Evolutionary conservation across 1,140 invertebrate species (phyloP), one percentile per base, ranked within the genome.

Genomic region (Himalopsyche phryganea): DNA sequence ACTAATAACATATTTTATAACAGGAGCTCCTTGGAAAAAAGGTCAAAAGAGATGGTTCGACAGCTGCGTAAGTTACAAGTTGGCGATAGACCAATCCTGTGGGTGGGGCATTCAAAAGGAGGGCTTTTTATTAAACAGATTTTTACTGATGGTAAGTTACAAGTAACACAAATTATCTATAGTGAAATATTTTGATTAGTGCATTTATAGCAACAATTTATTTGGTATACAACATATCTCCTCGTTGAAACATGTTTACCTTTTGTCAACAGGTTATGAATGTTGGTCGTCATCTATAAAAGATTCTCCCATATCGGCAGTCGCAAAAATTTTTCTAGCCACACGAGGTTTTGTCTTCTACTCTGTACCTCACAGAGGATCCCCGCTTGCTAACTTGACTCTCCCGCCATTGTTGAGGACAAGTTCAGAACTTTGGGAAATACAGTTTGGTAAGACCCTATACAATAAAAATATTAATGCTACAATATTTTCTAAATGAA

Each of bases 81-180:
- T 3, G 86, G 86, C 0, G 67, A 72, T 32, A 74, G 78, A 32
- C 85, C 85, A 1, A 84, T 88, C 38, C 72, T 87, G 6, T 87
- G 85, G 83, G 85, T 87, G 5, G 85, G 84, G 11, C 85, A 88
- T 66, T 87, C 85, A 0, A 88, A 87, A 66, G 86, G 86, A 0
- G 86, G 86, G 0, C 67, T 88, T 0, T 87, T 84, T 54, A 82
- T 87, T n/a, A 88, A 88, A 63, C 84, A 88, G 66, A 84, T 88
- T 76, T 77, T 84, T 75, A 80, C 79, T 62, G 74, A 76, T 65
- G 75, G 80, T 82, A 61, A 69, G 59, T 62, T 11, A 9, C 45
- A 13, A 38, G 0, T 33, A 0, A 46, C 9, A 46, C 44, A 46
- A 14, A 42, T n/a, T n/a, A n/a, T n/a, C n/a, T n/a, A n/a, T n/a